Evolutionary conservation across 2,888 invertebrate genomes (phyloP).

Genomic region (Phaonia tiefii): DNA sequence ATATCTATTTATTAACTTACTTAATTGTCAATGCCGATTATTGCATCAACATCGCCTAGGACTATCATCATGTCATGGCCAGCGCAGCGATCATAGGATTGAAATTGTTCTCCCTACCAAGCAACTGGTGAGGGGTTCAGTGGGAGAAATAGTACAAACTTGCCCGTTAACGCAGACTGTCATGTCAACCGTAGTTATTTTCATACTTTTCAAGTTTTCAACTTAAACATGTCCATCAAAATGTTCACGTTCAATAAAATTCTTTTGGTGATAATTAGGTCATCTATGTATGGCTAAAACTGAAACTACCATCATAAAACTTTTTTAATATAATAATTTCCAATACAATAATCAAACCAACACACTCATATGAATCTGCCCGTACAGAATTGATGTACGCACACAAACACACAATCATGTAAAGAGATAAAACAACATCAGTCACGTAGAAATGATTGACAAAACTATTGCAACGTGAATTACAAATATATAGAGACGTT

Average conservation of each 20-base stretch:
- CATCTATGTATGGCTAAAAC: too few species aligned
- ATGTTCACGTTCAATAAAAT: not conserved
- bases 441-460: constrained; percentile 67
- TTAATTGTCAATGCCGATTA: too few species aligned
- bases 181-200: too few species aligned
- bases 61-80: too few species aligned
- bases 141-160: too few species aligned
- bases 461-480: constrained; percentile 64
- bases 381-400: not conserved
- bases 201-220: not conserved
- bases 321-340: constrained; percentile 41
- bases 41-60: too few species aligned
- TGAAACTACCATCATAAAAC: constrained; percentile 9
- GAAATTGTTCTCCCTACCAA: too few species aligned
- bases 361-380: not conserved
- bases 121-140: too few species aligned
- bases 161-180: too few species aligned
- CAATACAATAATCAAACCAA: constrained; percentile 4
- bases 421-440: constrained; percentile 55
- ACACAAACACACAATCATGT: constrained; percentile 1
- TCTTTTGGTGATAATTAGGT: constrained; percentile 41
- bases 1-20: too few species aligned
- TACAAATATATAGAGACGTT: constrained; percentile 39
- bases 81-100: too few species aligned
- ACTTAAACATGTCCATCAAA: not conserved